Evolutionary conservation across 2,888 invertebrate genomes (phyloP).

Genomic region (Hartigia nigra): DNA sequence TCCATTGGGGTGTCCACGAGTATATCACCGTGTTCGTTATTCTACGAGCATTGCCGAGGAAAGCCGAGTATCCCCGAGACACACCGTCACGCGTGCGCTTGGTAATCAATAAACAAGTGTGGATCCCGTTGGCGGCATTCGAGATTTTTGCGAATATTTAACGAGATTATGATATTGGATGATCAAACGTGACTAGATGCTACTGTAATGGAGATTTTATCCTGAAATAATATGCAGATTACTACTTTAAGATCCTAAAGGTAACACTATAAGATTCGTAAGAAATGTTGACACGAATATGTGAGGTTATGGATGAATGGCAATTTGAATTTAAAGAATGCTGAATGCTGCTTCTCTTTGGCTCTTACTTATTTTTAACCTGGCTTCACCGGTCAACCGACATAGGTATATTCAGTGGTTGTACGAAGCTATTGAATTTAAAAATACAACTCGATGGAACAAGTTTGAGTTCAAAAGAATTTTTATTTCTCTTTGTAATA

Average conservation of each 20-base stretch:
- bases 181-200: neutral
- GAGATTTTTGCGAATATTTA: neutral
- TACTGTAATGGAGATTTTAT: too few relatives aligned
- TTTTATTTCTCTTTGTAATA: neutral
- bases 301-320: too few relatives aligned
- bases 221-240: neutral
- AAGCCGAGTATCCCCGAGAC: neutral
- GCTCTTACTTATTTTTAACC: neutral
- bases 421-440: neutral
- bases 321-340: neutral
- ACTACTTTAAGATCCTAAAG: neutral
- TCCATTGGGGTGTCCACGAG: neutral
- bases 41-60: neutral
- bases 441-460: neutral
- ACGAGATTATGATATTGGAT: neutral
- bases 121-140: neutral
- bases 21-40: neutral
- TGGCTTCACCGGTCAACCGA: neutral
- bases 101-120: constrained; percentile 4
- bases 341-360: neutral
- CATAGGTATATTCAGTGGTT: neutral
- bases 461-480: neutral
- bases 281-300: neutral
- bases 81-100: constrained; percentile 4
- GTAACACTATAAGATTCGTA: neutral